Evolutionary conservation across 2,888 invertebrate genomes (phyloP).

Genomic region (Balanococcus diminutus): DNA sequence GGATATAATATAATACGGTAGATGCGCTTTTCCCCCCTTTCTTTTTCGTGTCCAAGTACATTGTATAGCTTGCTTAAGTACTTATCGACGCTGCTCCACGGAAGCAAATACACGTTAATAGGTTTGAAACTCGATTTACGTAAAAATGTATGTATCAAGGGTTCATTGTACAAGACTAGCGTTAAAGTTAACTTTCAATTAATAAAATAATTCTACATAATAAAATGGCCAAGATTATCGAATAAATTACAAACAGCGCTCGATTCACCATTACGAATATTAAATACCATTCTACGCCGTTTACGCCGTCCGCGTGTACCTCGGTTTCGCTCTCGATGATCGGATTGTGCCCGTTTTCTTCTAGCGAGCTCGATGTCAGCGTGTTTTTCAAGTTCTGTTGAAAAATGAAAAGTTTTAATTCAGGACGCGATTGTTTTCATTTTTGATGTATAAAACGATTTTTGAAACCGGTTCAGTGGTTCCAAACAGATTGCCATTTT

Average conservation of each 20-base stretch:
- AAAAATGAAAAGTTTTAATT: no score
- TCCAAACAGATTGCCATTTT: no score
- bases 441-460: no score
- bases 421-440: no score
- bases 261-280: conserved; percentile 22
- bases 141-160: neutral
- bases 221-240: neutral
- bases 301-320: neutral
- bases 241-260: neutral
- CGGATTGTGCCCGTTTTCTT: neutral
- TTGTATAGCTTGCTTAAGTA: neutral
- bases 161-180: no score
- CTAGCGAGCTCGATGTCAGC: neutral
- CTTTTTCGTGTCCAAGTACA: neutral
- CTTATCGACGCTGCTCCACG: no score
- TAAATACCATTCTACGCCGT: conserved; percentile 14
- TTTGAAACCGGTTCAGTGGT: no score
- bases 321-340: neutral
- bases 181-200: neutral
- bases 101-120: no score
- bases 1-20: neutral
- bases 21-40: no score
- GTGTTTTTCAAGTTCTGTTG: conserved; percentile 8
- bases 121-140: neutral
- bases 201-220: conserved; percentile 7